Base-by-base conservation (phyloP, 2,113 vertebrate genomes). In the Xiphorhynchus elegans region DNA sequence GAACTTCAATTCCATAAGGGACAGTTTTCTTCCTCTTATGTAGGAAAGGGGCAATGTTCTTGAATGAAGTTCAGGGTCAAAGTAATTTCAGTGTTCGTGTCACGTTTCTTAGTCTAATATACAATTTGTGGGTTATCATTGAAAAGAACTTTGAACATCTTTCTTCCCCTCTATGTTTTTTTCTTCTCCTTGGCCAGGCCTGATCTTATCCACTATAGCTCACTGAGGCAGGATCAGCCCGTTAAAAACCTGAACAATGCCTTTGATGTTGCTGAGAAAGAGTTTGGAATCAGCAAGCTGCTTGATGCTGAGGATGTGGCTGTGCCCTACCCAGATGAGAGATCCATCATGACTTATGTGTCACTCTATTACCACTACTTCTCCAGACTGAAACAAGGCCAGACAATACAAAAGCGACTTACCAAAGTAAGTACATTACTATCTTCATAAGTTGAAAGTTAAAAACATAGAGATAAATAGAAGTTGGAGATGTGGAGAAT, bases 311-410 rank as follows among this genome's bases (percentile, higher is more conserved):
- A 99, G 77, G 99, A 99, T 40, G 98, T 99, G 68, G 96, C 98
- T 1, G 97, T 98, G 11, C 91, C 96, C 10, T 98, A 98, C 49
- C 98, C 99, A 2, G 99, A 99, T 11, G 99, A 99, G 95, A 97
- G 97, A 90, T 99, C 99, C 93, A 98, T 99, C 97, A 99, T 99
- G 99, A 99, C 99, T 95, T 99, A 99, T 0, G 97, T 99, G 86
- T 99, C 99, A 4, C 98, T 99, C 77, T 99, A 98, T 97, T 99
- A 99, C 93, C 98, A 99, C 95, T 98, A 98, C 94, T 99, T 99
- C 97, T 99, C 98, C 93, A 98, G 90, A 88, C 95, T 99, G 97
- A 98, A 98, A 91, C 98, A 98, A 91, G 98, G 96, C 4, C 98
- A 98, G 94, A 99, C 98, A 6, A 84, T 98, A 69, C 98, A 99